These are phyloP conservation scores for Phengaris arion DNA, from an alignment of 2,888 invertebrate genomes.

Conservation along the genomic window DNA sequence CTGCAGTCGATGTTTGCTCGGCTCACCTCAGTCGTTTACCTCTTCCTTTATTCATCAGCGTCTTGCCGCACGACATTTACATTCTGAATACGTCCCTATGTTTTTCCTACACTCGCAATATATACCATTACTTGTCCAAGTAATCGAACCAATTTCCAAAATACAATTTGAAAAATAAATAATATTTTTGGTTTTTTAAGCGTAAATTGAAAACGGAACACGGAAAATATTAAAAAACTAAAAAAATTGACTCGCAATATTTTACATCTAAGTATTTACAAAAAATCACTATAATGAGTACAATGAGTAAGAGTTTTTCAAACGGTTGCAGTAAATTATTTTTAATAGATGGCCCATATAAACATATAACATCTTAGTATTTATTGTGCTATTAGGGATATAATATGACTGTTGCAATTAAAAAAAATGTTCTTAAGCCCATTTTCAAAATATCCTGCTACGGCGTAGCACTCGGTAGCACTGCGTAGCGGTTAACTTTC, in stretches of 20 bases:
- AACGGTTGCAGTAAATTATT: neutral
- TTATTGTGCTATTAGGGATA: neutral
- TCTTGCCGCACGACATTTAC: conserved; percentile 49
- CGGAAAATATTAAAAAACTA: no score
- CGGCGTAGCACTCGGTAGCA: neutral
- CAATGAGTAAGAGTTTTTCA: no score
- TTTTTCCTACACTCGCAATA: conserved; percentile 31
- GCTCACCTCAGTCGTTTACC: conserved; percentile 61
- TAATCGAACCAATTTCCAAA: conserved; percentile 19
- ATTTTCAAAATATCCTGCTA: neutral
- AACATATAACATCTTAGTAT: neutral
- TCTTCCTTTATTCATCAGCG: conserved; percentile 68
- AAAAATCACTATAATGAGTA: no score
- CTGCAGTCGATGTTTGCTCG: conserved; percentile 49
- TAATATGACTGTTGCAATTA: no score
- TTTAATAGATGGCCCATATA: neutral
- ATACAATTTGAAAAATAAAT: conserved; percentile 2
- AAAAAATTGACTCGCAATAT: no score
- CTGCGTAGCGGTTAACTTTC: neutral
- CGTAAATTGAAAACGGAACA: neutral
- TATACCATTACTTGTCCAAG: conserved; percentile 18
- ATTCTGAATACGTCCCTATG: conserved; percentile 45
- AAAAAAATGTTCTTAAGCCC: no score
- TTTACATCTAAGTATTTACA: no score
- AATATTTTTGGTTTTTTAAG: neutral